Conservation (phyloP, 2,797 vertebrate species). For the Erethizon dorsatum region DNA sequence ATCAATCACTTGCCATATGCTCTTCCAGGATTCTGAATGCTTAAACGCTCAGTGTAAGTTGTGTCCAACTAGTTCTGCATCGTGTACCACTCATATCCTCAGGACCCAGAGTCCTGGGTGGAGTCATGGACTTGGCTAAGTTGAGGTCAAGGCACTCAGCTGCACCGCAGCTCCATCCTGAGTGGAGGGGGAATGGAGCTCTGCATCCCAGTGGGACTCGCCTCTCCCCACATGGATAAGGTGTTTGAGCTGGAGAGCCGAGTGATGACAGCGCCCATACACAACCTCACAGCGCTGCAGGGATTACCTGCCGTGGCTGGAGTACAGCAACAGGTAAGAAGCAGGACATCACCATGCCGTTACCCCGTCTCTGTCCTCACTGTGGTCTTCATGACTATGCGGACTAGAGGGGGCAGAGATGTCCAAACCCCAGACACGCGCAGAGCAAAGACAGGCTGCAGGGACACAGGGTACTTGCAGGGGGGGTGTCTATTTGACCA, state of each 20-base stretch:
- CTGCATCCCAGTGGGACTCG: rapidly evolving
- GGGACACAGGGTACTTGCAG: neutral
- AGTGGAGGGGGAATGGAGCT: neutral
- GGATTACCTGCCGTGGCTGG: neutral
- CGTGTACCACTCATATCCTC: too few relatives aligned
- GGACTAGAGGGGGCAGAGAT: neutral
- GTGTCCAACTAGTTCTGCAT: neutral
- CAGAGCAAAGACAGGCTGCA: rapidly evolving
- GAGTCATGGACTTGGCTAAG: neutral
- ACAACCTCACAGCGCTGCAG: neutral
- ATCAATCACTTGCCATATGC: neutral
- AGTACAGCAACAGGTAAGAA: neutral
- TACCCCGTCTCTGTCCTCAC: neutral
- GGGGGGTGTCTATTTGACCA: neutral
- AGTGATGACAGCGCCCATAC: neutral
- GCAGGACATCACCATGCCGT: neutral
- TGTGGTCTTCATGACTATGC: neutral
- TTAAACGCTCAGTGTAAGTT: neutral
- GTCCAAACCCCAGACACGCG: neutral
- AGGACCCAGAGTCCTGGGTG: neutral
- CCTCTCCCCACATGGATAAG: rapidly evolving
- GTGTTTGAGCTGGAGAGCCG: neutral
- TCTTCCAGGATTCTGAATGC: neutral
- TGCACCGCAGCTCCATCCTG: neutral
- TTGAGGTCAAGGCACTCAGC: neutral